Conservation (phyloP, 1,140 invertebrate genomes). For the Trissolcus basalis region DNA sequence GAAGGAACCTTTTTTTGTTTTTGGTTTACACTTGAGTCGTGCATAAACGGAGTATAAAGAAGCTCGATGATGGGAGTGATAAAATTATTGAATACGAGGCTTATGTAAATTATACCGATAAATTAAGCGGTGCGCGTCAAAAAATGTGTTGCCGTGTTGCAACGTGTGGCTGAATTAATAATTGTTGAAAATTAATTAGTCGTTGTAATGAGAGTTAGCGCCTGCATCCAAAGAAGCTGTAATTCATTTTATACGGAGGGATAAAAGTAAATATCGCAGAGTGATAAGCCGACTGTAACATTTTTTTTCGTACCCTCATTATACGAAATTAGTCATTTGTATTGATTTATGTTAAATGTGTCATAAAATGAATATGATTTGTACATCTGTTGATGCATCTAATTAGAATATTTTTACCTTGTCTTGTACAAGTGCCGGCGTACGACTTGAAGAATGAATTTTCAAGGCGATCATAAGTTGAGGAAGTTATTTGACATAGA, state of each 20-base stretch:
- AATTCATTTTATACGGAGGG: constrained; percentile 16
- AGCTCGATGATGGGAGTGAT: constrained; percentile 25
- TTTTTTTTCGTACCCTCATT: too few relatives aligned
- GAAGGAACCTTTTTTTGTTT: too few relatives aligned
- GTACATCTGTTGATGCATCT: constrained; percentile 25
- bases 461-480: constrained; percentile 15
- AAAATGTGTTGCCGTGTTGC: constrained; percentile 26
- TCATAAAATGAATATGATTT: constrained; percentile 41
- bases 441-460: constrained; percentile 11
- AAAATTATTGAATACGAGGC: constrained; percentile 34
- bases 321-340: constrained; percentile 41
- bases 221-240: constrained; percentile 13
- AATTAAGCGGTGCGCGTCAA: constrained; percentile 26
- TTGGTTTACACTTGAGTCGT: neutral
- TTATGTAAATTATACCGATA: constrained; percentile 48
- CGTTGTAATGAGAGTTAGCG: constrained; percentile 26
- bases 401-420: constrained; percentile 50
- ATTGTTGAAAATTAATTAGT: constrained; percentile 39
- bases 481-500: constrained; percentile 23
- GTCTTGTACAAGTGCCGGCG: constrained; percentile 22
- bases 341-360: constrained; percentile 40
- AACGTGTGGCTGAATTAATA: constrained; percentile 33
- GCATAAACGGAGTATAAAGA: constrained; percentile 7
- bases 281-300: constrained; percentile 28
- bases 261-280: constrained; percentile 14